These are phyloP conservation scores for Oryctes rhinoceros DNA, from an alignment of 1,140 invertebrate genomes.

Conservation along the genomic window DNA sequence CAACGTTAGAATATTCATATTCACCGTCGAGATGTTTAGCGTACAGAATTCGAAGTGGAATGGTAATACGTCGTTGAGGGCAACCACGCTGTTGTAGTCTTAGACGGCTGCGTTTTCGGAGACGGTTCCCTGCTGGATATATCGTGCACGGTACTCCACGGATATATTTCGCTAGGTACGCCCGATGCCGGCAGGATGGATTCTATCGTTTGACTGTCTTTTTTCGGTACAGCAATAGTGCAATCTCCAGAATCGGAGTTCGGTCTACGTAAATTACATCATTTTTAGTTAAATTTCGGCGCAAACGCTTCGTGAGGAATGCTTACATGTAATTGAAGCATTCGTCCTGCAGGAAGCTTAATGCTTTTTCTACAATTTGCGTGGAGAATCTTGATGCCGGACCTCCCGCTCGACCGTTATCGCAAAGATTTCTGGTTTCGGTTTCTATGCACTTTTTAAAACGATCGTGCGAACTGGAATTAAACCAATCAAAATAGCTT, in stretches of 20 bases:
- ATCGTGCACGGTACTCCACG: slow-evolving; percentile 56
- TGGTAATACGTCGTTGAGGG: slow-evolving; percentile 48
- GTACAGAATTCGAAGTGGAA: slow-evolving; percentile 1
- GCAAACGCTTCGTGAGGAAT: not conserved
- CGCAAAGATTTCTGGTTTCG: slow-evolving; percentile 65
- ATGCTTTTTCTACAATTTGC: slow-evolving; percentile 67
- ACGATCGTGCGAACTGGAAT: slow-evolving; percentile 66
- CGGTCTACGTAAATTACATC: slow-evolving; percentile 57
- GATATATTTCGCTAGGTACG: slow-evolving; percentile 54
- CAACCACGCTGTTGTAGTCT: slow-evolving; percentile 52
- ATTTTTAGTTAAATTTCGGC: too few relatives aligned
- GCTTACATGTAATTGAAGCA: slow-evolving; percentile 69
- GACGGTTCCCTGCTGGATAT: slow-evolving; percentile 50
- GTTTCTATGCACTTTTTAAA: slow-evolving; percentile 67
- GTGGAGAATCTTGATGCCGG: slow-evolving; percentile 64
- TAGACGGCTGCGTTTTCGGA: slow-evolving; percentile 49
- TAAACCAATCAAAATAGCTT: not conserved
- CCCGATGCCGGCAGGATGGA: slow-evolving; percentile 50
- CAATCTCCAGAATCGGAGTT: slow-evolving; percentile 62
- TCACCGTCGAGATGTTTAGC: not conserved
- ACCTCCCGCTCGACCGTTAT: slow-evolving; percentile 62
- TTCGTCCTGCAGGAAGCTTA: slow-evolving; percentile 68
- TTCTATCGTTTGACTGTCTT: slow-evolving; percentile 47
- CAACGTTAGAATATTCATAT: not conserved
- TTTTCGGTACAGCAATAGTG: slow-evolving; percentile 46